Evolutionary conservation across 2,113 vertebrate genomes (phyloP), one percentile per base, ranked within the genome.

Genomic region (Carassius carassius): DNA sequence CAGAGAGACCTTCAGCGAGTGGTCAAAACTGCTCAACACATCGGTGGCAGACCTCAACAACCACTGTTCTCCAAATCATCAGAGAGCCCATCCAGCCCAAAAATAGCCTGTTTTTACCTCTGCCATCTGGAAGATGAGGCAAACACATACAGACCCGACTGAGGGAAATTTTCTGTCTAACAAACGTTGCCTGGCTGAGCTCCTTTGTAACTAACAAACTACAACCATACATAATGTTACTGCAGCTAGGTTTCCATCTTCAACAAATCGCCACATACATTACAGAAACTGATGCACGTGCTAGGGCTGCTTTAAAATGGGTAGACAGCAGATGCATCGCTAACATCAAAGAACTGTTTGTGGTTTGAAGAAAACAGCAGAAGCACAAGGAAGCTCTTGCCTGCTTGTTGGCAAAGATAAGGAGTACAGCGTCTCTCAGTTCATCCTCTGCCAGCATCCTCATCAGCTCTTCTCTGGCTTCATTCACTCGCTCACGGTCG

Each of bases 321-420:
- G 23, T 29, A 29, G 29, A 56, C 19, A 4, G 16, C 74, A 54
- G 44, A 25, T 32, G 49, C 73, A 47, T 54, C 23, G 35, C 51
- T 60, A 60, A 41, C 32, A n/a, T 60, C 7, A 23, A 41, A 41
- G 21, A 62, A 62, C 10, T 23, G 35, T 62, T 35, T 60, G 19
- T 62, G 54, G 41, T 23, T 62, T 41, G 56, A 78, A 44, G 58
- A 62, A 37, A 5, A 60, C 13, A 62, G 35, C 35, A 62, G 21
- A 51, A 75, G 73, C 2, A 63, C 29, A 13, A 35, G 13, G 75
- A 47, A 49, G 23, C 32, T 9, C 41, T 16, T 91, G 96, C 97
- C 96, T 99, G 97, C 91, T 99, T 99, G 92, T 99, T 99, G 87
- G 97, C 97, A 5, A 99, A 99, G 88, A 99, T 95, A 0, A 99